Evolutionary conservation across 1,140 invertebrate genomes (phyloP).

Genomic region (Temnothorax longispinosus): DNA sequence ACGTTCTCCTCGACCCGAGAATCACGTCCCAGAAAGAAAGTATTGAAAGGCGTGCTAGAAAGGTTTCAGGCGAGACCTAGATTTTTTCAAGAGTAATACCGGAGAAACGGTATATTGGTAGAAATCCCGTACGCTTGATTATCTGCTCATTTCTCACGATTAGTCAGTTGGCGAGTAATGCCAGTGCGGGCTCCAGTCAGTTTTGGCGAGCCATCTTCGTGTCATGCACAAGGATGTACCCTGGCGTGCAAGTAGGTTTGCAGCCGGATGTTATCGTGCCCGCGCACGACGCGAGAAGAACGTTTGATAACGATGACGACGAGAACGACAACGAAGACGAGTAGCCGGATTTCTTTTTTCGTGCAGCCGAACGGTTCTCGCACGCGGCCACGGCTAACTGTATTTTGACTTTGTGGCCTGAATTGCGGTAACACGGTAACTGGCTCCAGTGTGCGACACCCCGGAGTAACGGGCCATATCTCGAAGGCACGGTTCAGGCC

Average conservation of each 20-base stretch:
- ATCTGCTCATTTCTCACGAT: slow-evolving; percentile 62
- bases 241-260: slow-evolving; percentile 69
- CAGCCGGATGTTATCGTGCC: slow-evolving; percentile 66
- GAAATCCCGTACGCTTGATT: slow-evolving; percentile 39
- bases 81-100: slow-evolving; percentile 16
- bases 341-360: slow-evolving; percentile 75
- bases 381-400: slow-evolving; percentile 83
- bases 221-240: slow-evolving; percentile 43
- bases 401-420: slow-evolving; percentile 87
- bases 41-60: slow-evolving; percentile 41
- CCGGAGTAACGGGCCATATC: slow-evolving; percentile 83
- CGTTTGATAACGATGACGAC: slow-evolving; percentile 23
- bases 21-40: slow-evolving; percentile 29
- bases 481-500: slow-evolving; percentile 77
- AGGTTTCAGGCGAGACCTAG: slow-evolving; percentile 37
- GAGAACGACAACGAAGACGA: slow-evolving; percentile 19
- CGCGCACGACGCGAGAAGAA: slow-evolving; percentile 25
- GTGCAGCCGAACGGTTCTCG: slow-evolving; percentile 58
- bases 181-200: neutral
- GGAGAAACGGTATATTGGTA: slow-evolving; percentile 42
- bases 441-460: slow-evolving; percentile 84
- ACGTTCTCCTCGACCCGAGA: slow-evolving; percentile 3
- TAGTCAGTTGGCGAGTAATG: slow-evolving; percentile 43
- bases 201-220: slow-evolving; percentile 4
- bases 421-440: slow-evolving; percentile 87